Evolutionary conservation across 2,113 vertebrate genomes (phyloP).

Genomic region (Hemiprocne comata): DNA sequence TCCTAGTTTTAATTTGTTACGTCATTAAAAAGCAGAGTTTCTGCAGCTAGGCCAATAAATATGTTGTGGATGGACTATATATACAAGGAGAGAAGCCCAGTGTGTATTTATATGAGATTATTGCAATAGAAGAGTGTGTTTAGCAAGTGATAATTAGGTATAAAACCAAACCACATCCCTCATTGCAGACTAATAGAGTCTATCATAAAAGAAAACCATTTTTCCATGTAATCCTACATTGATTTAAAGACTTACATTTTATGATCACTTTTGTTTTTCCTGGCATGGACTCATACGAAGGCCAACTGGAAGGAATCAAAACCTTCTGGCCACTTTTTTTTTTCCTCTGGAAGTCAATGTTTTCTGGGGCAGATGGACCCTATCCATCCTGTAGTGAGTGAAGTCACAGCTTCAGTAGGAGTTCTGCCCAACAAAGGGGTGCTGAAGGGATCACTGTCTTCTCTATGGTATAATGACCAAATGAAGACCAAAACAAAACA

Average conservation of each 20-base stretch:
- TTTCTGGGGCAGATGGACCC: neutral
- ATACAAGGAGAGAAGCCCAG: neutral
- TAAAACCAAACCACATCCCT: neutral
- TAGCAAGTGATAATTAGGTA: neutral
- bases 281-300: neutral
- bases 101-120: neutral
- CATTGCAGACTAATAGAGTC: neutral
- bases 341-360: neutral
- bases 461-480: neutral
- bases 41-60: neutral
- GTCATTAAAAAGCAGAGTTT: neutral
- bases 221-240: neutral
- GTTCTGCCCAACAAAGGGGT: neutral
- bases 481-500: neutral
- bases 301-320: neutral
- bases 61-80: neutral
- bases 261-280: neutral
- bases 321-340: neutral
- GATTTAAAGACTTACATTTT: neutral
- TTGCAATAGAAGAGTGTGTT: neutral
- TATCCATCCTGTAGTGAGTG: neutral
- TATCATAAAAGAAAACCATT: neutral
- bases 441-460: neutral
- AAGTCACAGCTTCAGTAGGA: neutral
- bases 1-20: neutral